A percentile compares a stretch with the other conserved stretches of the same genome.
These are phyloP conservation scores for Caenorhabditis briggsae DNA, from an alignment of 1,140 invertebrate genomes.

Conservation along the genomic window DNA sequence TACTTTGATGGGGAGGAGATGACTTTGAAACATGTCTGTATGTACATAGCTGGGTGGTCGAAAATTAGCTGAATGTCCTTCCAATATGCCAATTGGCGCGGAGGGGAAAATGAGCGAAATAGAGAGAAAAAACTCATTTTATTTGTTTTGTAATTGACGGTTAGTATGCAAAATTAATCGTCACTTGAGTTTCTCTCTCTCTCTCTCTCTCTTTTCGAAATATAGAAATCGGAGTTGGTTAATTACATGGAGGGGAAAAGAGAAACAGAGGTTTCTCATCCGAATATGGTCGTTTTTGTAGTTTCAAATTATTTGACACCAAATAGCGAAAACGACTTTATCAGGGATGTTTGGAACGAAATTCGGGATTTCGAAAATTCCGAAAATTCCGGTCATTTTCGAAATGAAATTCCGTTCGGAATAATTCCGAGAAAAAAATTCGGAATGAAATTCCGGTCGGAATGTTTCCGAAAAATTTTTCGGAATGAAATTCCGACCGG, in stretches of 20 bases:
- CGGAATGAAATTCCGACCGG: too few species aligned
- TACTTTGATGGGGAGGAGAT: slow-evolving; percentile 2
- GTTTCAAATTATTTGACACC: slow-evolving; percentile 39
- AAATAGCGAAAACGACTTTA: too few species aligned
- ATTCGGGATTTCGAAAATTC: too few species aligned
- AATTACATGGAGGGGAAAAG: slow-evolving; percentile 10
- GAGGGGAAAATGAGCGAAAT: not conserved
- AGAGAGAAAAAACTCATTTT: slow-evolving; percentile 32
- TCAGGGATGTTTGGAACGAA: too few species aligned
- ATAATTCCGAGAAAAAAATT: too few species aligned
- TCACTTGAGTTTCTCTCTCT: not conserved
- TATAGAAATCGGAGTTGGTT: slow-evolving; percentile 22
- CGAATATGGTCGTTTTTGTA: slow-evolving; percentile 49
- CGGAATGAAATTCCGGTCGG: too few species aligned
- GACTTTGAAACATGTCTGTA: slow-evolving; percentile 40
- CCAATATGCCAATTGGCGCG: slow-evolving; percentile 21
- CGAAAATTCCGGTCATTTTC: too few species aligned
- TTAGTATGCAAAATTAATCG: slow-evolving; percentile 54
- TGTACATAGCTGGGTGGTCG: slow-evolving; percentile 45
- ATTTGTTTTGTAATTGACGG: slow-evolving; percentile 56
- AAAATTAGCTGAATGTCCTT: slow-evolving; percentile 54
- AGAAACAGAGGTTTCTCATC: not conserved
- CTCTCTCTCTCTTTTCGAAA: too few species aligned
- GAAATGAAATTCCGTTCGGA: too few species aligned
- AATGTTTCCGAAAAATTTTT: too few species aligned